Percentiles rank a stretch among this genome's conserved stretches.
These are phyloP conservation scores for Aegotheles bennettii DNA, from an alignment of 2,113 vertebrate species.

Conservation along the genomic window DNA sequence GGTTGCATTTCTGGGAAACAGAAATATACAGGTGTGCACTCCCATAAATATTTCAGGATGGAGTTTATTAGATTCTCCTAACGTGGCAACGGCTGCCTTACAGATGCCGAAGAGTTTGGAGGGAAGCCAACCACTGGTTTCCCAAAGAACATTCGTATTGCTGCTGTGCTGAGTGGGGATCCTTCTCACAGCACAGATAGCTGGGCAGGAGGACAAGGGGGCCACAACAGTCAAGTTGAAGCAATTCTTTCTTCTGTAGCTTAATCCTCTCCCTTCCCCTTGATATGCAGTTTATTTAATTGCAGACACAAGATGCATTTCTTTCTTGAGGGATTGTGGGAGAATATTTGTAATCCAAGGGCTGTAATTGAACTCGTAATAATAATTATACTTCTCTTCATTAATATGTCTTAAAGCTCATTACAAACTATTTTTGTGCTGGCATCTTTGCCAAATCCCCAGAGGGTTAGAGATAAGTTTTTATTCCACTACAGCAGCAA, in stretches of 20 bases:
- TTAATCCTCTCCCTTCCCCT: conserved; percentile 51
- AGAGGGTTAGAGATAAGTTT: conserved; percentile 23
- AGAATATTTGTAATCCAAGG: conserved; percentile 57
- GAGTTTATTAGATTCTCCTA: conserved; percentile 18
- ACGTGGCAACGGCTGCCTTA: conserved; percentile 9
- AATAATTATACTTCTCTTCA: conserved; percentile 60
- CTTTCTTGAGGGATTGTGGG: conserved; percentile 58
- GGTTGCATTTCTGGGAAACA: conserved; percentile 13
- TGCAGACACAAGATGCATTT: conserved; percentile 21
- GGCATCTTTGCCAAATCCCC: conserved; percentile 51
- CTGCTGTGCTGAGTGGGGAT: not conserved
- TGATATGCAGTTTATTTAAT: conserved; percentile 47
- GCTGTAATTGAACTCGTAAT: conserved; percentile 58
- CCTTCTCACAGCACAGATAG: not conserved
- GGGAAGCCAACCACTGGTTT: not conserved
- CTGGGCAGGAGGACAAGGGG: not conserved
- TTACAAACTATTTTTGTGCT: conserved; percentile 59
- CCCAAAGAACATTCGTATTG: not conserved
- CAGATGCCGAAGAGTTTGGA: not conserved
- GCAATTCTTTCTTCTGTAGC: conserved; percentile 4
- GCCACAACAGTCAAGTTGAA: conserved; percentile 13
- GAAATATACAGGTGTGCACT: conserved; percentile 18
- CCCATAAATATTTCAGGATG: not conserved
- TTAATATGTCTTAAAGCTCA: conserved; percentile 58
- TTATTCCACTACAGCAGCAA: not conserved